phyloP scores from a whole-genome alignment of 2,888 invertebrate genomes.

The Flexamia atlantica region DNA sequence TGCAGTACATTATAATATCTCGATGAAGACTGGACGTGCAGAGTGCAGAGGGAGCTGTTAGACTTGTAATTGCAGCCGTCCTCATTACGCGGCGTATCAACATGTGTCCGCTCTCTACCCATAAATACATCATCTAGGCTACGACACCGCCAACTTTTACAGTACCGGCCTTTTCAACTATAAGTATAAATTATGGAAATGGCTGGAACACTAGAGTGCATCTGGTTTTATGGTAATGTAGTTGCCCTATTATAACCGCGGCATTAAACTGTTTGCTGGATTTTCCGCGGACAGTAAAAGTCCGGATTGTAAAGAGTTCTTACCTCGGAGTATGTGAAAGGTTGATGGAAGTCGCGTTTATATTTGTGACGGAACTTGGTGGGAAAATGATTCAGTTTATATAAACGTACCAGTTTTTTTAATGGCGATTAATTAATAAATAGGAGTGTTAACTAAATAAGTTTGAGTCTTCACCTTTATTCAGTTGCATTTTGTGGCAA shows the following conservation, averaged over 20 bases:
- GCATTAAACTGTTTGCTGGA: constrained; percentile 31
- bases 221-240: constrained; percentile 48
- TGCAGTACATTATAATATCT: not conserved
- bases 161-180: constrained; percentile 52
- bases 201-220: constrained; percentile 31
- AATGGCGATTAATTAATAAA: no score
- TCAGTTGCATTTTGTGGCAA: no score
- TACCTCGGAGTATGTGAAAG: not conserved
- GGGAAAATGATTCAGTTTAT: no score
- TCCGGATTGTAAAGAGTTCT: not conserved
- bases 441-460: no score
- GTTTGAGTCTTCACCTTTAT: no score
- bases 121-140: constrained; percentile 54
- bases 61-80: not conserved
- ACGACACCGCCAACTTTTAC: constrained; percentile 49
- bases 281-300: constrained; percentile 25
- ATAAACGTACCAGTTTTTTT: no score
- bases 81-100: constrained; percentile 8
- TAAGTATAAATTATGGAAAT: constrained; percentile 57
- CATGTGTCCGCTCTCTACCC: not conserved
- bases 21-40: not conserved
- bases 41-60: not conserved
- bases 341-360: no score
- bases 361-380: no score
- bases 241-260: constrained; percentile 15